These are phyloP conservation scores for Ceratosolen fusciceps DNA, from an alignment of 1,140 invertebrate genomes.

Conservation along the genomic window DNA sequence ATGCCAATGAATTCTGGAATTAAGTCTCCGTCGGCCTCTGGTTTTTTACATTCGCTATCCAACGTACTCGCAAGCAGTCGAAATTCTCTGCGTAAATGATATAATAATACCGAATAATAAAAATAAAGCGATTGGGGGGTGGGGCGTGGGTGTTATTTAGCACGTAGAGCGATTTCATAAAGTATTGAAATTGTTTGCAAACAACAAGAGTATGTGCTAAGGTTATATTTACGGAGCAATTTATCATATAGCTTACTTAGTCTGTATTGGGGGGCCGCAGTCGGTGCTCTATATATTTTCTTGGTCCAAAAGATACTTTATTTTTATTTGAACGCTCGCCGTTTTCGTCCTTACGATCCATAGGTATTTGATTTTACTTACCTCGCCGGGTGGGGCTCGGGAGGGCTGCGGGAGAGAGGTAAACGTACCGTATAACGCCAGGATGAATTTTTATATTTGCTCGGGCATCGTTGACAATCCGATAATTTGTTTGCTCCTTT, in stretches of 20 bases:
- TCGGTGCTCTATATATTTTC: not conserved
- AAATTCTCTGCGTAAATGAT: no score
- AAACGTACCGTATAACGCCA: not conserved
- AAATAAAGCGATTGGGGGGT: no score
- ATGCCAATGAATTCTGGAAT: no score
- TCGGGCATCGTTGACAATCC: not conserved
- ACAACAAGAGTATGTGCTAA: not conserved
- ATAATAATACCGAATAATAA: no score
- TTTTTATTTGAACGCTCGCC: conserved; percentile 4
- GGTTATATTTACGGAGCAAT: not conserved
- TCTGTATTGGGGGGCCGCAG: not conserved
- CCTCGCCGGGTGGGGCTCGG: no score
- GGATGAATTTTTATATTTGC: not conserved
- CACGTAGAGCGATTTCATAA: not conserved
- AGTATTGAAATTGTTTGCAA: not conserved
- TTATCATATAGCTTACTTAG: not conserved
- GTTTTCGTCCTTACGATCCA: not conserved
- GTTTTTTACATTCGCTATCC: no score
- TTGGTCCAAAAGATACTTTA: not conserved
- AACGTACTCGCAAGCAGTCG: no score
- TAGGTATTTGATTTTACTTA: not conserved
- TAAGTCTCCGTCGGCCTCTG: no score
- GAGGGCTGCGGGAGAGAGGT: no score
- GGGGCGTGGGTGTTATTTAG: no score
- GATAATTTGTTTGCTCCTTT: not conserved